Evolutionary conservation across 2,888 invertebrate species (phyloP).

Genomic region (Euplexia lucipara): DNA sequence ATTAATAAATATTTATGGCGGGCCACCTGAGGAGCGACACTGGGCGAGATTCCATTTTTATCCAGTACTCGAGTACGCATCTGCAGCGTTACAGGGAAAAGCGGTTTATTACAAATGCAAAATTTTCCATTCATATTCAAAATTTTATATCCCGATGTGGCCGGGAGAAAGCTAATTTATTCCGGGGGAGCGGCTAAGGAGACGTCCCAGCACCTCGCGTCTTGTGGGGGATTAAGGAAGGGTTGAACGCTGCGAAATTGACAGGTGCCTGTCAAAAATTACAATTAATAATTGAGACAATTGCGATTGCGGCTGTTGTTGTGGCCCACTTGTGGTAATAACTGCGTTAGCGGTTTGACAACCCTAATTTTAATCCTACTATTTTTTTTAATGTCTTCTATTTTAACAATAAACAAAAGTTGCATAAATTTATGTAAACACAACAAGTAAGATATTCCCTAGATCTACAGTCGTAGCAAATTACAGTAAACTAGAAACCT

Average conservation of each 20-base stretch:
- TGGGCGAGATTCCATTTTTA: slow-evolving; percentile 84
- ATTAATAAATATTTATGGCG: slow-evolving; percentile 91
- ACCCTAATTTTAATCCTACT: slow-evolving; percentile 29
- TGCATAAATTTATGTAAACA: neutral
- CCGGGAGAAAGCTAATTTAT: slow-evolving; percentile 94
- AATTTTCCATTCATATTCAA: slow-evolving; percentile 97
- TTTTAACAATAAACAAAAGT: too few relatives aligned
- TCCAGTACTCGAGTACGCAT: slow-evolving; percentile 86
- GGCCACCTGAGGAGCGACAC: slow-evolving; percentile 89
- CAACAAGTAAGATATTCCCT: neutral
- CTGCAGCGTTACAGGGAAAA: slow-evolving; percentile 89
- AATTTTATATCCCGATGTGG: slow-evolving; percentile 96
- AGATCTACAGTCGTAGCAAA: neutral
- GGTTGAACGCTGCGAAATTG: slow-evolving; percentile 89
- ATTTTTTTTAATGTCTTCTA: too few relatives aligned
- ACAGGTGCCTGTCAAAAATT: slow-evolving; percentile 91
- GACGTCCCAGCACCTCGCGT: slow-evolving; percentile 85
- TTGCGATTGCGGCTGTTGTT: slow-evolving; percentile 74
- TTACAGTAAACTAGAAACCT: neutral
- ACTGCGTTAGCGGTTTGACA: slow-evolving; percentile 45
- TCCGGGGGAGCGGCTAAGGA: slow-evolving; percentile 90
- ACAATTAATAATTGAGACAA: slow-evolving; percentile 90
- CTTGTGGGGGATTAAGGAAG: slow-evolving; percentile 90
- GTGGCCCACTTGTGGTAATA: slow-evolving; percentile 53
- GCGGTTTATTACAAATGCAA: slow-evolving; percentile 96